A percentile compares a stretch with the other conserved stretches of the same genome.
Conservation (phyloP, 2,888 invertebrate genomes). For the Malachius bipustulatus region DNA sequence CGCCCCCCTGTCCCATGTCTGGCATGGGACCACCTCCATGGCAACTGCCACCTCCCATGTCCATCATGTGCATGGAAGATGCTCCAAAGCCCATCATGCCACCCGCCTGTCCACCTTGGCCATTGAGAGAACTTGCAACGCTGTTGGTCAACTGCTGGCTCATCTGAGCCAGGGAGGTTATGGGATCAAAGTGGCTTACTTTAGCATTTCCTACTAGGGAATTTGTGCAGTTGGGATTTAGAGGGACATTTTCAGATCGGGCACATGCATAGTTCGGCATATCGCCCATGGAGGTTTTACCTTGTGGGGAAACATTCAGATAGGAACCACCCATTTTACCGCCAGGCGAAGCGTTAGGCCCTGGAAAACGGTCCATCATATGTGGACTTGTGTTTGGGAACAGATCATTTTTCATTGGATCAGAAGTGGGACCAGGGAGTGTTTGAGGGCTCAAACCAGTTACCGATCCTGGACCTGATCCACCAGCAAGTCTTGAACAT, state of each 20-base stretch:
- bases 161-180: constrained; percentile 89
- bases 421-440: constrained; percentile 33
- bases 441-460: constrained; percentile 36
- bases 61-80: constrained; percentile 39
- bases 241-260: constrained; percentile 49
- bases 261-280: constrained; percentile 37
- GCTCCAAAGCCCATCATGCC: constrained; percentile 47
- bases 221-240: constrained; percentile 52
- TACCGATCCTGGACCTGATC: constrained; percentile 27
- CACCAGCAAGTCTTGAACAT: constrained; percentile 28
- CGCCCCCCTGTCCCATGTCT: constrained; percentile 33
- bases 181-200: constrained; percentile 76
- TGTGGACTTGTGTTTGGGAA: constrained; percentile 35
- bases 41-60: constrained; percentile 33
- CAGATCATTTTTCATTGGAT: constrained; percentile 33
- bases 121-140: constrained; percentile 47
- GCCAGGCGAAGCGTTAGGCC: constrained; percentile 35
- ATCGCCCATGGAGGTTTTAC: constrained; percentile 33
- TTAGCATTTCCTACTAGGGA: constrained; percentile 46
- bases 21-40: constrained; percentile 31
- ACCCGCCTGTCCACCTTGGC: constrained; percentile 39
- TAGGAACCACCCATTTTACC: constrained; percentile 35
- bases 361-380: constrained; percentile 40
- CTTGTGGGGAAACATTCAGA: constrained; percentile 36
- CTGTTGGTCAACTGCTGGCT: constrained; percentile 82